phyloP scores from a whole-genome alignment of 2,888 invertebrate species.

The Xanthorhoe spadicearia region DNA sequence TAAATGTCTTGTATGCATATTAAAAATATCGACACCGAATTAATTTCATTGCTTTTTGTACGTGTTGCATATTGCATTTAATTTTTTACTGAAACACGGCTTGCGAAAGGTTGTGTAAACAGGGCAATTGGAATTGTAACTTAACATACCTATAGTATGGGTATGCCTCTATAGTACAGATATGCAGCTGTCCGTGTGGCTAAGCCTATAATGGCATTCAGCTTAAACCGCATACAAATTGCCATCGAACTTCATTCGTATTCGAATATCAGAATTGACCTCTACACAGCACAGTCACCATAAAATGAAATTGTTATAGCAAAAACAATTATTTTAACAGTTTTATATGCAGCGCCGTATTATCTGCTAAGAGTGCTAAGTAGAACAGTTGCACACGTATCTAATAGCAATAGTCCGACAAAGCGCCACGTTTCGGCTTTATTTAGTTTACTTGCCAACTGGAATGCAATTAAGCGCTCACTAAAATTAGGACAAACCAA shows the following conservation, averaged over 20 bases:
- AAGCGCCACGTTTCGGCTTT: slow-evolving; percentile 23
- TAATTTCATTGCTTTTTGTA: background rate
- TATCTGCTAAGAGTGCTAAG: background rate
- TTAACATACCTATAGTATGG: background rate
- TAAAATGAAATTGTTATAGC: background rate
- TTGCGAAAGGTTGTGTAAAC: background rate
- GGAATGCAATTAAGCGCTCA: slow-evolving; percentile 35
- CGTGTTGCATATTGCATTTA: too few relatives aligned
- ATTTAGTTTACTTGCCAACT: slow-evolving; percentile 41
- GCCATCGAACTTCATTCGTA: background rate
- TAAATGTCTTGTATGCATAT: background rate
- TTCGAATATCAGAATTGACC: background rate
- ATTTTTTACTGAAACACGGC: background rate
- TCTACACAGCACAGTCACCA: background rate
- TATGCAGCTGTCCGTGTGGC: background rate
- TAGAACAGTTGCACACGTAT: slow-evolving; percentile 19
- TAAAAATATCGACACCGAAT: background rate
- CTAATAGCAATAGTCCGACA: slow-evolving; percentile 26
- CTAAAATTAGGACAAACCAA: slow-evolving; percentile 37
- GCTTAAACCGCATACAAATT: background rate
- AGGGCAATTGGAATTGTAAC: background rate
- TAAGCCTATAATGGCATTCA: slow-evolving; percentile 1
- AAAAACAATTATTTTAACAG: background rate
- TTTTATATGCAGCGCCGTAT: background rate
- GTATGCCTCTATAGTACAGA: background rate